phyloP scores from a whole-genome alignment of 2,113 vertebrate genomes.

The Rhynchopsitta pachyrhyncha region DNA sequence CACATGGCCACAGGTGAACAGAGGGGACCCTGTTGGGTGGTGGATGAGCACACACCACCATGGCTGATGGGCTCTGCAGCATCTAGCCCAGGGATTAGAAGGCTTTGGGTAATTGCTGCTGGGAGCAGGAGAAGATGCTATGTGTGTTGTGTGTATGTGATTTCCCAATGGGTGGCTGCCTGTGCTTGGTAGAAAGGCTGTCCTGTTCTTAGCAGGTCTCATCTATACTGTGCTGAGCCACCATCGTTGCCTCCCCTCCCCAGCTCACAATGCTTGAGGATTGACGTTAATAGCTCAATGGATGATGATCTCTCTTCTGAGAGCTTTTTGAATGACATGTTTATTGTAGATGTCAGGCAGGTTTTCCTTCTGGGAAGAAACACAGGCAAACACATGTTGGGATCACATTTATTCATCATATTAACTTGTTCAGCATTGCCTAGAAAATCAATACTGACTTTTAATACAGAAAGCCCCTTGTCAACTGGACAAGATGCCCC shows the following conservation, averaged over 20 bases:
- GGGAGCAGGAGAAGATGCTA: neutral
- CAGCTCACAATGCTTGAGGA: neutral
- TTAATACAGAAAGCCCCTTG: neutral
- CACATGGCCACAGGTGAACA: neutral
- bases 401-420: neutral
- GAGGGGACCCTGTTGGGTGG: neutral
- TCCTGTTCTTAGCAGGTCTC: rapidly evolving
- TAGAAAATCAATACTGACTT: neutral
- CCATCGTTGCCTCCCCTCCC: neutral
- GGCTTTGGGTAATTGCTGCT: neutral
- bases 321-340: neutral
- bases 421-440: neutral
- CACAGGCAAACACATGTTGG: neutral
- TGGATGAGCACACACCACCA: neutral
- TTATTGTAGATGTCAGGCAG: neutral
- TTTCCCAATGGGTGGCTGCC: neutral
- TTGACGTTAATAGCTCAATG: neutral
- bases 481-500: neutral
- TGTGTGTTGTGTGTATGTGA: rapidly evolving
- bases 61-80: neutral
- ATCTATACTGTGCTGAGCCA: neutral
- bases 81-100: neutral
- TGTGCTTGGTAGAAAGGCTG: neutral
- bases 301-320: neutral
- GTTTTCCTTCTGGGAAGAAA: neutral